Percentiles rank a stretch among this genome's conserved stretches.
Evolutionary conservation across 2,888 invertebrate genomes (phyloP).

Genomic region (Polymixis flavicincta): DNA sequence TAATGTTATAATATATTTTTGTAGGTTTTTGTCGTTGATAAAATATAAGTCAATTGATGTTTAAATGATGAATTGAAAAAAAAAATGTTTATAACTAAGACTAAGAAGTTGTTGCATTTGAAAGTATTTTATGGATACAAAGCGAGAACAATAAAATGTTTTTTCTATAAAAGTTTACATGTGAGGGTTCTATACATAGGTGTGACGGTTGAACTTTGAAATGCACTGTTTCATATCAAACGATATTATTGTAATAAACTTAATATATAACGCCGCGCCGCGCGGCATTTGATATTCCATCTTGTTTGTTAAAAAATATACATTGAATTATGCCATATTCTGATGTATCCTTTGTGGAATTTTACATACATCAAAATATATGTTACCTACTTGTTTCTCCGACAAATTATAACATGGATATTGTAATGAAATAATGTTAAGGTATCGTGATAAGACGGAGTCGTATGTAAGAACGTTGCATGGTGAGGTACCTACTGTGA

Average conservation of each 20-base stretch:
- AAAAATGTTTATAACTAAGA: conserved; percentile 89
- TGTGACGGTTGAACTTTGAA: conserved; percentile 83
- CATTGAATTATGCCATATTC: conserved; percentile 78
- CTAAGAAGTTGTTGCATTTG: conserved; percentile 91
- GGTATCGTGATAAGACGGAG: conserved; percentile 79
- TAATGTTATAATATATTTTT: conserved; percentile 90
- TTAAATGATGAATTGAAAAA: conserved; percentile 86
- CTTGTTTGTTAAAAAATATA: conserved; percentile 87
- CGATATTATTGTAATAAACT: conserved; percentile 80
- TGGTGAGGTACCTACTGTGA: conserved; percentile 61
- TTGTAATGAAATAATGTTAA: conserved; percentile 78
- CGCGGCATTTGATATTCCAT: conserved; percentile 85
- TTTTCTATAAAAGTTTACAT: conserved; percentile 90
- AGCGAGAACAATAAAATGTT: conserved; percentile 90
- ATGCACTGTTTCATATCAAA: conserved; percentile 88
- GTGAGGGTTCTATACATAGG: conserved; percentile 83
- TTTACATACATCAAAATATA: conserved; percentile 65
- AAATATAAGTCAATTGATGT: conserved; percentile 89
- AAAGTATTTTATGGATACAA: conserved; percentile 90
- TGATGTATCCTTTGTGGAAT: conserved; percentile 72
- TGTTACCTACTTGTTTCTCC: conserved; percentile 70
- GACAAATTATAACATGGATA: conserved; percentile 79
- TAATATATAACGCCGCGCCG: conserved; percentile 80
- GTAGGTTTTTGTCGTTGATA: conserved; percentile 90
- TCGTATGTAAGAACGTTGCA: conserved; percentile 77